Conservation (phyloP, 2,888 invertebrate genomes). For the Dione vanillae region DNA sequence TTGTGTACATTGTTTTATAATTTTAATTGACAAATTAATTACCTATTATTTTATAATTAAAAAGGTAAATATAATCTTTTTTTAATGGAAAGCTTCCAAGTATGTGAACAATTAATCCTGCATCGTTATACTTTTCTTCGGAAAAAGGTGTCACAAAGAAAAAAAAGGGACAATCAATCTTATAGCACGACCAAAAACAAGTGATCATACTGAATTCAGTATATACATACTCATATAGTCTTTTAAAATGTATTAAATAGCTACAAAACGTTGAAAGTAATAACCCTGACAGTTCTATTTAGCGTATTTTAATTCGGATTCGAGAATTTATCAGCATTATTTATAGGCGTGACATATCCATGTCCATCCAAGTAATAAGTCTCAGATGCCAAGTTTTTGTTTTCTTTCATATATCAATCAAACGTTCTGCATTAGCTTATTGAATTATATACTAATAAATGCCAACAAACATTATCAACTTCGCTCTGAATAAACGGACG, state of each 20-base stretch:
- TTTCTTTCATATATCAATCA: constrained; percentile 43
- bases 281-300: background rate
- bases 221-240: background rate
- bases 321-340: constrained; percentile 34
- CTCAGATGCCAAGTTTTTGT: constrained; percentile 46
- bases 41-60: too few relatives aligned
- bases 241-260: background rate
- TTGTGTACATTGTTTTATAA: too few relatives aligned
- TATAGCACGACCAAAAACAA: too few relatives aligned
- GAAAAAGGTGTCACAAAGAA: too few relatives aligned
- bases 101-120: too few relatives aligned
- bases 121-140: too few relatives aligned
- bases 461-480: constrained; percentile 42
- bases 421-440: constrained; percentile 36
- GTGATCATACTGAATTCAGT: too few relatives aligned
- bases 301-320: constrained; percentile 18
- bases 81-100: too few relatives aligned
- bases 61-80: too few relatives aligned
- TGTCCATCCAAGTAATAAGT: constrained; percentile 41
- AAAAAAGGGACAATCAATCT: too few relatives aligned
- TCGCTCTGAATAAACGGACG: constrained; percentile 36
- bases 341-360: constrained; percentile 39
- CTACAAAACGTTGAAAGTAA: background rate
- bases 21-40: too few relatives aligned
- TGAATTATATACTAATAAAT: constrained; percentile 47